phyloP scores from a whole-genome alignment of 2,797 vertebrate genomes.

The Alcedo atthis region DNA sequence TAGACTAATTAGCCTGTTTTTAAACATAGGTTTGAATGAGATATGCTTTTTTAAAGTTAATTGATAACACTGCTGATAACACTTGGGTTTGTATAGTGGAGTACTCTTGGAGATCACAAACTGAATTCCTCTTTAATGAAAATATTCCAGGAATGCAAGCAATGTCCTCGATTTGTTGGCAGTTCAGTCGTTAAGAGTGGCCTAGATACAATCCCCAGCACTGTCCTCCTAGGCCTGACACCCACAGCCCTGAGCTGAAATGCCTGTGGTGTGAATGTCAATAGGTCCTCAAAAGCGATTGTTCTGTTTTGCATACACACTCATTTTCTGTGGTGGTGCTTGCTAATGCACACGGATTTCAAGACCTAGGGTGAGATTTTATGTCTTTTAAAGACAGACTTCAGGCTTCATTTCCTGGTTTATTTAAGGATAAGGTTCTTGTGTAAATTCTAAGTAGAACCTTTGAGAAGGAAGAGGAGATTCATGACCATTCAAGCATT shows the following conservation, averaged over 20 bases:
- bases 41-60: neutral
- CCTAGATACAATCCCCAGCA: neutral
- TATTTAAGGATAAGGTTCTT: neutral
- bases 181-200: neutral
- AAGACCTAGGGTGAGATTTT: neutral
- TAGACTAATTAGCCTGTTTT: no score
- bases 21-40: no score
- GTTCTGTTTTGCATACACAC: neutral
- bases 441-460: neutral
- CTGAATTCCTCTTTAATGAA: neutral
- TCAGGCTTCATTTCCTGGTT: neutral
- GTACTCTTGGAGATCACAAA: neutral
- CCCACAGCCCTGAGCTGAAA: neutral
- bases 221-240: neutral
- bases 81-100: neutral
- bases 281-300: neutral
- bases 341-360: neutral
- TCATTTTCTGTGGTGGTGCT: neutral
- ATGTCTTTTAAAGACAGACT: neutral
- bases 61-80: neutral
- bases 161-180: neutral
- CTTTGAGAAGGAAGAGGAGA: conserved; percentile 13
- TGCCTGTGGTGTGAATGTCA: neutral
- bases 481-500: neutral
- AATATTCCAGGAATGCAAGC: neutral